A percentile compares a stretch with the other conserved stretches of the same genome.
phyloP scores from a whole-genome alignment of 2,888 invertebrate genomes.

The Anticlea derivata region DNA sequence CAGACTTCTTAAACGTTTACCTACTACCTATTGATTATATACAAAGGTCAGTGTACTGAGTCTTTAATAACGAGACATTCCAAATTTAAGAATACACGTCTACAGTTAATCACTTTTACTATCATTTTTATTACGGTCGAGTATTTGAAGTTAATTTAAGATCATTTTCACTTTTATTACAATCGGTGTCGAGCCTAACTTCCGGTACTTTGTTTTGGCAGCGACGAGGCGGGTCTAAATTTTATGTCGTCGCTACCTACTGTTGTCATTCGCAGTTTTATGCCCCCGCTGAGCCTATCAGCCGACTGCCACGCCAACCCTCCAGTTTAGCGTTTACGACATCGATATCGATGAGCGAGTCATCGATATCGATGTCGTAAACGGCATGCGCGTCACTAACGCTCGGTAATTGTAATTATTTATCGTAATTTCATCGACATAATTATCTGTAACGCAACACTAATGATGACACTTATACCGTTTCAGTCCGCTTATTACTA shows the following conservation, averaged over 20 bases:
- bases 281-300: constrained; percentile 9
- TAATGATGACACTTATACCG: constrained; percentile 3
- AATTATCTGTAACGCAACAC: constrained; percentile 1
- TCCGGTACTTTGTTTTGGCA: constrained; percentile 27
- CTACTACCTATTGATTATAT: neutral
- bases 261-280: constrained; percentile 27
- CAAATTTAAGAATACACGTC: constrained; percentile 26
- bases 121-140: constrained; percentile 30
- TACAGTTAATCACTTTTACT: constrained; percentile 36
- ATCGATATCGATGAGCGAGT: constrained; percentile 6
- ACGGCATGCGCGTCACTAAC: constrained; percentile 10
- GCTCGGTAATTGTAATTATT: constrained; percentile 4
- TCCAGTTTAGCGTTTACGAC: constrained; percentile 21
- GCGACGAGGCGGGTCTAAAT: constrained; percentile 13
- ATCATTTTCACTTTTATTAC: constrained; percentile 34
- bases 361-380: no score
- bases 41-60: constrained; percentile 12
- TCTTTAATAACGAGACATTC: constrained; percentile 13
- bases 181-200: constrained; percentile 26
- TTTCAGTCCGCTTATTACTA: constrained; percentile 6
- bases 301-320: constrained; percentile 14
- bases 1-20: no score
- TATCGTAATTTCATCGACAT: constrained; percentile 10
- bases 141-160: constrained; percentile 32
- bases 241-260: constrained; percentile 23